Evolutionary conservation across 2,797 vertebrate genomes (phyloP), one percentile per base, ranked within the genome.

Genomic region (Dallia pectoralis): DNA sequence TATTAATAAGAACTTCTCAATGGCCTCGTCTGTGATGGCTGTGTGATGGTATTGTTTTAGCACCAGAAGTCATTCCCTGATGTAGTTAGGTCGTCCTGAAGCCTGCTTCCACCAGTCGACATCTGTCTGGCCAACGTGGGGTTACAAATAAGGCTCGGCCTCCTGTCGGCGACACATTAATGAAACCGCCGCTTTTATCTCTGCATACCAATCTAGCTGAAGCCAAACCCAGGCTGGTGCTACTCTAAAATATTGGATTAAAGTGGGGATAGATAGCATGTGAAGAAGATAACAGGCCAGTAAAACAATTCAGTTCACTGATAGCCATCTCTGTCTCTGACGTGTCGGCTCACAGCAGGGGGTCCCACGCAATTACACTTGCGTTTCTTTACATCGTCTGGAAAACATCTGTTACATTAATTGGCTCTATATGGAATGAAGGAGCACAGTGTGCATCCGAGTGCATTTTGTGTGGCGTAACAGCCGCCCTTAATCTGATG

Each of bases 11-110:
- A 74, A 62, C 82, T 85, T 83, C 79, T 79, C 84, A 69, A 78
- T 49, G 80, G 80, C 84, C 82, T 86, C 74, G 84, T 85, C 79
- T 88, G 84, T 59, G 79, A 87, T 85, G 81, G 85, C 84, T 89
- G 87, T 81, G 79, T 44, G 86, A 88, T 87, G 86, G 83, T 85
- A 88, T 87, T 75, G 70, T 73, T 80, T 86, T 87, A 85, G 82
- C 69, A 84, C 80, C 78, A 81, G 79, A 83, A 75, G 87, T 81
- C 80, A 59, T 59, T 59, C 53, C 53, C 53, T 59, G 86, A 64
- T 29, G 14, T 64, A 64, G 32, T 25, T 84, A 79, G 75, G 70
- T 78, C 85, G 88, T 85, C 84, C 87, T 76, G 85, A 81, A 78
- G 81, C 82, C 87, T 47, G 74, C 79, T 85, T 48, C 80, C 85